These are phyloP conservation scores for Aplidium turbinatum DNA, from an alignment of 23 tunicate species.

Conservation along the genomic window DNA sequence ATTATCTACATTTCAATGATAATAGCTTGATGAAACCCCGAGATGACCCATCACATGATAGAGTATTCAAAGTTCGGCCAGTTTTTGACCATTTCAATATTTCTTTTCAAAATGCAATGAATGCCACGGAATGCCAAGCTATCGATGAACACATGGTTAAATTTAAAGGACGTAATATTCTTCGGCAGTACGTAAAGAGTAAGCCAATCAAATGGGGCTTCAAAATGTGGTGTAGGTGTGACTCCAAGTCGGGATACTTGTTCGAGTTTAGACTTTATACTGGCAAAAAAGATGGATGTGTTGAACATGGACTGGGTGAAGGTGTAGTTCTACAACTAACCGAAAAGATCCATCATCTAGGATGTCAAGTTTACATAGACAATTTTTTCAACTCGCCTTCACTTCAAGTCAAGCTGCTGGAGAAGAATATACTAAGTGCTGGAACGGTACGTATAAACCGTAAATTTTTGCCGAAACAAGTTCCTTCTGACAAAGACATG, in stretches of 20 bases:
- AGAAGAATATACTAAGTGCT: neutral
- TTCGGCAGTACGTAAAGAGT: conserved; percentile 20
- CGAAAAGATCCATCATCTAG: neutral
- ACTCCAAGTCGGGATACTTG: conserved; percentile 7
- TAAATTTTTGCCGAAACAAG: conserved; percentile 13
- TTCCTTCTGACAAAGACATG: conserved; percentile 9
- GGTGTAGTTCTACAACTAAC: conserved; percentile 24
- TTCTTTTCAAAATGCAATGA: neutral
- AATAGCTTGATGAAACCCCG: neutral
- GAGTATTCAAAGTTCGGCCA: conserved; percentile 18
- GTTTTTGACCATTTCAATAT: conserved; percentile 10
- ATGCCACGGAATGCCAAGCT: conserved; percentile 3
- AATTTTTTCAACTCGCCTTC: conserved; percentile 18
- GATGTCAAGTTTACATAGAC: conserved; percentile 6
- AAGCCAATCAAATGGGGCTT: conserved; percentile 23
- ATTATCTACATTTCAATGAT: conserved; percentile 10
- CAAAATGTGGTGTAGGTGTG: conserved; percentile 27
- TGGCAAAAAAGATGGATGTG: conserved; percentile 8
- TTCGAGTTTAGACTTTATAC: neutral
- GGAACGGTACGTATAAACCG: neutral
- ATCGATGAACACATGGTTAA: conserved; percentile 23
- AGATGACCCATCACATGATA: neutral
- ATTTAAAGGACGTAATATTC: conserved; percentile 8
- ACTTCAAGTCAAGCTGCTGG: neutral
- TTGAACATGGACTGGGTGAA: conserved; percentile 4